Conservation (phyloP, 2,888 invertebrate genomes). For the Deilephila porcellus region DNA sequence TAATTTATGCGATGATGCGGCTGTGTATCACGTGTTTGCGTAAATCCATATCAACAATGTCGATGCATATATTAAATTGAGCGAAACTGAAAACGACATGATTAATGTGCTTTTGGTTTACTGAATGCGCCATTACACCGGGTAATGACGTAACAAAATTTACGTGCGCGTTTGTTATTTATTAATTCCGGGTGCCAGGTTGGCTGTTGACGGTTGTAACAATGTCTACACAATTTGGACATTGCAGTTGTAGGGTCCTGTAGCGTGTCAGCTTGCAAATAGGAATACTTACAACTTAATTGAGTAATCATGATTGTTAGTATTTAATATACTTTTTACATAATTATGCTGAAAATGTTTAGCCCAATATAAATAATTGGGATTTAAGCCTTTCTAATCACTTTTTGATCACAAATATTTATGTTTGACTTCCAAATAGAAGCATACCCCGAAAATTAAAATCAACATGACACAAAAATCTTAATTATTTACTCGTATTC, state of each 20-base stretch:
- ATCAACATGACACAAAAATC: too few species aligned
- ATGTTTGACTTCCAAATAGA: too few species aligned
- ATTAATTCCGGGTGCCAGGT: not conserved
- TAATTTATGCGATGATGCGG: constrained; percentile 58
- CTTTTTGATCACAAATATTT: too few species aligned
- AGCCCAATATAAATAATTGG: too few species aligned
- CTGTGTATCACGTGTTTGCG: constrained; percentile 31
- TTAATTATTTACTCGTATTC: too few species aligned
- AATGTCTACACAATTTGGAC: not conserved
- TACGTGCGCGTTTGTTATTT: constrained; percentile 14
- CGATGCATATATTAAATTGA: constrained; percentile 22
- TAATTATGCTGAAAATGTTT: too few species aligned
- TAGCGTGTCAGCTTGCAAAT: not conserved
- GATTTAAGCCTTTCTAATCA: too few species aligned
- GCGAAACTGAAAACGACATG: constrained; percentile 22
- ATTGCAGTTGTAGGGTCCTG: not conserved
- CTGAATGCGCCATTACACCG: not conserved
- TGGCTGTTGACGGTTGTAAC: not conserved
- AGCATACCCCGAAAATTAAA: too few species aligned
- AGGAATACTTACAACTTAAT: not conserved
- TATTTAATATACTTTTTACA: too few species aligned
- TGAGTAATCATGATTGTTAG: too few species aligned
- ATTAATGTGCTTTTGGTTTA: not conserved
- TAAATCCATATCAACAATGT: constrained; percentile 30
- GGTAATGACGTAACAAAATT: not conserved